Base-by-base conservation (phyloP, 2,113 vertebrate species). In the Pluvialis apricaria region DNA sequence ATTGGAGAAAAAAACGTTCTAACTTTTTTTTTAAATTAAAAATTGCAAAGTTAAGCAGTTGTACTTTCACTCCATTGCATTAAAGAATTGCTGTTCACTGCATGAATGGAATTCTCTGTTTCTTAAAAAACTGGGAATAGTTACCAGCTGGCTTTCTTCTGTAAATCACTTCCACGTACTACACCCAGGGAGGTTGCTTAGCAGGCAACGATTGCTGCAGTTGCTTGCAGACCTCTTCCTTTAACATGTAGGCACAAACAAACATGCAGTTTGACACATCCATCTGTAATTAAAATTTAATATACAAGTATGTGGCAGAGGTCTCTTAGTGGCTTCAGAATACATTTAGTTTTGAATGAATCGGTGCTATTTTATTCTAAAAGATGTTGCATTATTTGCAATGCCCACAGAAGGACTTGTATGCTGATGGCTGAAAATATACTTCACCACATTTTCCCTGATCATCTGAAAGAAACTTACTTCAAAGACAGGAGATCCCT, bases 361-460 rank as follows among this genome's bases (percentile, higher is more conserved):
- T 38, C 2, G 1, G 5, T 82, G 25, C 10, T 69, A 1, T 57
- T 58, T 29, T 4, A 19, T 31, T 62, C 22, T 42, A 10, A n/a
- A 69, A 73, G 4, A 16, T 51, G 13, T 29, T 80, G 6, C 1
- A 4, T 66, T 77, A 10, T 73, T 66, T 88, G 15, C 21, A 58
- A 1, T n/a, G 49, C 13, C 21, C 20, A 3, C 1, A 0, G 13
- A 70, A 77, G 16, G 15, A 20, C 18, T 47, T 70, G 0, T 5
- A 1, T 85, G 6, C 42, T 68, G 38, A 18, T 88, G 62, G 18
- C 18, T 42, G 49, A 64, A 29, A 49, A 73, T 40, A 34, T 5
- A 32, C 18, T 57, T 72, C 10, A 10, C 9, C 9, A 13, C 2
- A 21, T 90, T 65, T 70, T 38, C 29, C n/a, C 16, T 89, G 19